Base-by-base conservation (phyloP, 2,888 invertebrate species). In the Andrena chrysosceles region DNA sequence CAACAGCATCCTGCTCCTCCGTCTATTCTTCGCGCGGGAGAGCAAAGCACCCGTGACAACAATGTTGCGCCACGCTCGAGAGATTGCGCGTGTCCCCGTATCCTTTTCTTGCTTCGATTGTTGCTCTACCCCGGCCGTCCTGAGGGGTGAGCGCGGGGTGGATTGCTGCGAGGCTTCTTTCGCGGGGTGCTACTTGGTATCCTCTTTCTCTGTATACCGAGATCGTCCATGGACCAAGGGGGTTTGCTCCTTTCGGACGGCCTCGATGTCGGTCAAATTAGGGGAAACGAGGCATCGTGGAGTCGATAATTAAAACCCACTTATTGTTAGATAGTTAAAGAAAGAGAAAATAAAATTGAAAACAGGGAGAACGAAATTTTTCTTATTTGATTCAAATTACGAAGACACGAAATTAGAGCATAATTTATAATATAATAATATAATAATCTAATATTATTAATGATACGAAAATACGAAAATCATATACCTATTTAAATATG, bases 91-190 rank as follows among this genome's bases (percentile, higher is more conserved):
- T 26, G 56, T 8, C 56, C 78, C 62, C 78, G 73, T 80, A 52
- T 66, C 77, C 76, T 77, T 82, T 77, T 85, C 81, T 85, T 77
- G 63, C 74, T 60, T 63, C 81, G 77, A 77, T 78, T 64, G 81
- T 86, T 26, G 56, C 4, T 10, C 52, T 56, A n/a, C 35, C 48
- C 33, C 35, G 13, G 42, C 26, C 48, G 1, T 42, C 77, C 2
- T 7, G 42, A 31, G 33, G 74, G 77, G 54, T 35, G 75, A 75
- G 42, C 42, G 42, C 42, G 42, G 0, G 16, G 42, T 5, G 42
- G 49, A 63, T 83, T 66, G 80, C 85, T 85, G 80, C 60, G 73
- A 84, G 87, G 81, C 86, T 85, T 81, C 75, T 80, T 83, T 84
- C 69, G 42, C 63, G 70, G 74, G 66, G 10, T 13, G 20, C 42